Evolutionary conservation across 2,888 invertebrate species (phyloP).

Genomic region (Sarcophaga caerulescens): DNA sequence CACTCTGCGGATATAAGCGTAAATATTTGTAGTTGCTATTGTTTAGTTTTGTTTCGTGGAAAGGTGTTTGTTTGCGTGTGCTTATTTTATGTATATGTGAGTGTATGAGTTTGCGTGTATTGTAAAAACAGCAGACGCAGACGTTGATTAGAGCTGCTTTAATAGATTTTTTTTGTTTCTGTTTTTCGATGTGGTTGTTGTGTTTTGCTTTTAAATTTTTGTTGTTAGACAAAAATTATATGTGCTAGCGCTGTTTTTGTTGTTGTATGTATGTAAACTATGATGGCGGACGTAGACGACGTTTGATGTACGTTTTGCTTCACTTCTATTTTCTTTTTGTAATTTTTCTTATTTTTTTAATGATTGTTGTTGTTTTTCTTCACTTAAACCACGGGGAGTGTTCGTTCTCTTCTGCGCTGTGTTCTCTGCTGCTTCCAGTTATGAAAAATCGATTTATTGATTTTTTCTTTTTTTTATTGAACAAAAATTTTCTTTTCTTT

Average conservation of each 20-base stretch:
- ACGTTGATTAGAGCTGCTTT: conserved; percentile 60
- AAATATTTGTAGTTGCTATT: conserved; percentile 15
- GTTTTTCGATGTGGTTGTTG: background rate
- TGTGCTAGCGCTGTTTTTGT: conserved; percentile 9
- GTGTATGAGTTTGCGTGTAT: conserved; percentile 53
- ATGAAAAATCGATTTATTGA: conserved; percentile 65
- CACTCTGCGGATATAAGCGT: conserved; percentile 16
- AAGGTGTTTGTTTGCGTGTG: conserved; percentile 27
- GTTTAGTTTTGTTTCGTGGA: conserved; percentile 13
- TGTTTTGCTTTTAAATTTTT: conserved; percentile 29
- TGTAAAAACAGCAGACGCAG: conserved; percentile 61
- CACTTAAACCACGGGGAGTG: conserved; percentile 61
- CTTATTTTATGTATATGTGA: background rate
- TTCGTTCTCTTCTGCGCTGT: conserved; percentile 37
- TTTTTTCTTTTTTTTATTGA: conserved; percentile 38
- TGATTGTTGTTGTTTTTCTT: conserved; percentile 32
- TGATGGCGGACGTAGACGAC: conserved; percentile 59
- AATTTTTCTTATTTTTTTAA: conserved; percentile 1
- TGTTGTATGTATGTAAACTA: conserved; percentile 60
- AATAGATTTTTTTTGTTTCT: conserved; percentile 31
- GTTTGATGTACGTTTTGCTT: conserved; percentile 48
- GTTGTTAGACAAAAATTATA: conserved; percentile 60
- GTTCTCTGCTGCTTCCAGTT: conserved; percentile 26
- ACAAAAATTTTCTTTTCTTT: background rate
- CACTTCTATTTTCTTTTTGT: conserved; percentile 53